Conservation (phyloP, 2,797 vertebrate species). For the Lerista edwardsae region DNA sequence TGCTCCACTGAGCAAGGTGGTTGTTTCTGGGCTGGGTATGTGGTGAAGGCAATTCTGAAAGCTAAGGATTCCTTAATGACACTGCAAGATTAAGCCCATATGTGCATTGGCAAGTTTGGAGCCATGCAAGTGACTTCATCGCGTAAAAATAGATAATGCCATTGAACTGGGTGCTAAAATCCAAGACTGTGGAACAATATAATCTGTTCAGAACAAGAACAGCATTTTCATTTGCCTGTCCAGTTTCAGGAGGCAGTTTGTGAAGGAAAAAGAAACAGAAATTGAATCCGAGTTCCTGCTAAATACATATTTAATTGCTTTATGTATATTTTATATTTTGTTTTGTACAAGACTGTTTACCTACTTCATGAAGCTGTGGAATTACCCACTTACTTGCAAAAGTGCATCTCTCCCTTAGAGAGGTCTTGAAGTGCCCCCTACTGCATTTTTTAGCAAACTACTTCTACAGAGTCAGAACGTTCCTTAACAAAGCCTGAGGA, state of each 20-base stretch:
- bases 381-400: constrained; percentile 52
- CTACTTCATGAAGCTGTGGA: constrained; percentile 66
- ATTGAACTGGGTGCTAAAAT: constrained; percentile 60
- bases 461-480: neutral
- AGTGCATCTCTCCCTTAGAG: constrained; percentile 19
- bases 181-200: constrained; percentile 56
- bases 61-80: neutral
- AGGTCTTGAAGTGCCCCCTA: constrained; percentile 78
- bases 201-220: constrained; percentile 67
- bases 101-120: constrained; percentile 44
- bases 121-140: constrained; percentile 40
- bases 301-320: constrained; percentile 83
- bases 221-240: constrained; percentile 66
- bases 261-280: constrained; percentile 63
- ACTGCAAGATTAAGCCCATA: constrained; percentile 27
- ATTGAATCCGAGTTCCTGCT: constrained; percentile 75
- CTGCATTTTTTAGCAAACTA: constrained; percentile 46
- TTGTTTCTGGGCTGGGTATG: constrained; percentile 4
- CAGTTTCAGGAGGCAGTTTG: constrained; percentile 68
- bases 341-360: constrained; percentile 78
- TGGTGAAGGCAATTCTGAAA: constrained; percentile 35
- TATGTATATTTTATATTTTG: constrained; percentile 79
- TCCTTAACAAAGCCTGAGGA: constrained; percentile 2
- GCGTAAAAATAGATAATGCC: constrained; percentile 41
- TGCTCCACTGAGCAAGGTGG: neutral